Evolutionary conservation across 2,888 invertebrate genomes (phyloP), one percentile per base, ranked within the genome.

Genomic region (Diaphora mendica): DNA sequence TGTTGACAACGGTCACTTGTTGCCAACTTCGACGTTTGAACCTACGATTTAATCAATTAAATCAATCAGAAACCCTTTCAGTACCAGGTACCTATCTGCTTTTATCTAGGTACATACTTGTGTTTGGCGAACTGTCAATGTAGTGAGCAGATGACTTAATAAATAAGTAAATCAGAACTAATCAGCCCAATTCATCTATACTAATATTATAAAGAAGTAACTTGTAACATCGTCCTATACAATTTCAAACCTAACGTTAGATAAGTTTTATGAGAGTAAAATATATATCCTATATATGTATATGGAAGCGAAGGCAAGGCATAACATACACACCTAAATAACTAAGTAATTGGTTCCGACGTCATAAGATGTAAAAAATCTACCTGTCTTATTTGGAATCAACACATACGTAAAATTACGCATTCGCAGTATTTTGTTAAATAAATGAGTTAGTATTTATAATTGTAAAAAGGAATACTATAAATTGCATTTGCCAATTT

Each of bases 11-110:
- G 62, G 66, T 48, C 68, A 79, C 73, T 77, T 73, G 75, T 42
- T 82, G 80, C 82, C 76, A 82, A 82, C 75, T 64, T 62, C 72
- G 79, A 77, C 73, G 59, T 39, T 55, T 35, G 26, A n/a, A 55
- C 23, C 23, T 39, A 26, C 55, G 39, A 69, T 55, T 55, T 9
- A 55, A 55, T 8, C 1, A n/a, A 55, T 55, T 9, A 55, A 55
- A 11, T n/a, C n/a, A 55, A 2, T 11, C 11, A 13, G 0, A 3
- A 26, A n/a, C 3, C 26, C 5, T 26, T 59, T 55, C 26, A 30
- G 59, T 15, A 30, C 59, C 13, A 39, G 11, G 39, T 35, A 26
- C n/a, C n/a, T n/a, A n/a, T 23, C 8, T 23, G 2, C 23, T 55
- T n/a, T n/a, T 48, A 44, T 44, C 17, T 44, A n/a, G n/a, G n/a